Conservation (phyloP, 1,140 invertebrate species). For the Bombus ignitus region DNA sequence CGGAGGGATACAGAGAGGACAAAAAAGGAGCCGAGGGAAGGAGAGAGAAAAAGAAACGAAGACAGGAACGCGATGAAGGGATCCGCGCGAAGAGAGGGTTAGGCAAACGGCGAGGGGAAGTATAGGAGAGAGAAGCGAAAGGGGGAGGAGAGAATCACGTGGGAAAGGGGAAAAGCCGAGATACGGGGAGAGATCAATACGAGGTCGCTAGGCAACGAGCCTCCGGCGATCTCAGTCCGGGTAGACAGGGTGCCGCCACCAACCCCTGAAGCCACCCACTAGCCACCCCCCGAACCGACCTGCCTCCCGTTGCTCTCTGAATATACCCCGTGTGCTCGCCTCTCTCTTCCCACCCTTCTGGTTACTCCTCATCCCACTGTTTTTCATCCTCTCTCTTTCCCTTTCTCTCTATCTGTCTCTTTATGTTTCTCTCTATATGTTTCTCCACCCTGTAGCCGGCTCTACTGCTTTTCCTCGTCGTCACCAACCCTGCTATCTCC, state of each 20-base stretch:
- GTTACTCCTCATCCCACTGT: conserved; percentile 34
- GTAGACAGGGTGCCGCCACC: conserved; percentile 83
- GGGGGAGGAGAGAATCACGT: conserved; percentile 68
- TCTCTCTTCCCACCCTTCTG: conserved; percentile 19
- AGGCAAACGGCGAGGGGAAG: conserved; percentile 50
- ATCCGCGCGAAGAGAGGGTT: conserved; percentile 17
- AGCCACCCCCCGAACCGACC: conserved; percentile 36
- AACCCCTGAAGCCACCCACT: conserved; percentile 65
- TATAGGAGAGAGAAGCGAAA: conserved; percentile 34
- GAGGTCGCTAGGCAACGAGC: conserved; percentile 82
- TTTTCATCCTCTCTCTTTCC: conserved; percentile 19
- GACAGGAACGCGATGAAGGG: conserved; percentile 23
- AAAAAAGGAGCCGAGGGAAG: not conserved
- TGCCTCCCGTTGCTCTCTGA: conserved; percentile 20
- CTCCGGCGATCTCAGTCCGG: conserved; percentile 82
- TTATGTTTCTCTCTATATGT: not conserved
- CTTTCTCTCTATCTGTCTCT: not conserved
- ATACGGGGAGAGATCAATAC: conserved; percentile 82
- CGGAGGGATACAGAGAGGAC: not conserved
- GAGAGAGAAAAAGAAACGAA: conserved; percentile 31
- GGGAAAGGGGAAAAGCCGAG: conserved; percentile 78
- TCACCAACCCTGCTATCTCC: conserved; percentile 16
- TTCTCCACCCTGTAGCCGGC: not conserved
- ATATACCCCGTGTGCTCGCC: conserved; percentile 18
- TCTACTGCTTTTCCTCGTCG: not conserved